Evolutionary conservation across 2,113 vertebrate species (phyloP), one percentile per base, ranked within the genome.

Genomic region (Lagopus muta): DNA sequence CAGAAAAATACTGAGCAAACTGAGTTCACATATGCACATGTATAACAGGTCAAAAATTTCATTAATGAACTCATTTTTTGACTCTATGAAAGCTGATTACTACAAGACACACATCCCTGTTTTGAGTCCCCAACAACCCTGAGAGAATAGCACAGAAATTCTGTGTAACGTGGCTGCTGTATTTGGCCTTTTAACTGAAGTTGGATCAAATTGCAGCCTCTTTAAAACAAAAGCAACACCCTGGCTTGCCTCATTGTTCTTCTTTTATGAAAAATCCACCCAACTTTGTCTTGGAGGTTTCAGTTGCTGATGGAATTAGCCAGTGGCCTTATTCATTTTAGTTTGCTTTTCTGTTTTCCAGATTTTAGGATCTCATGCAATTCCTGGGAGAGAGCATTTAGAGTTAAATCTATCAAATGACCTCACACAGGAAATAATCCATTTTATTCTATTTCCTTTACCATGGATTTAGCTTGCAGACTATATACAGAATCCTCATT

Each of bases 371-470:
- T 86, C 77, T 73, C 61, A 50, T 52, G 45, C 69, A 82, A 57
- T 86, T 88, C 76, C 65, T 30, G 43, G 82, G 85, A 90, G 91
- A 94, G 10, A 67, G 24, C 18, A 77, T 86, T 94, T 94, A 86
- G 76, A 91, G 60, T 17, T 58, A 91, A 94, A 90, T 58, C 85
- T 89, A 62, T 82, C 54, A 86, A 95, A 82, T 78, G 28, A 57
- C 80, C 85, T 92, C 65, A 95, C 82, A 74, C 27, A 91, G 85
- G 80, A 95, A 79, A 95, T 85, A 90, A 92, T 95, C 83, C 38
- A 67, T 90, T 95, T 94, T 81, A 89, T 95, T 96, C 18, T 52
- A 79, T 92, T 94, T 88, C 62, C 38, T 83, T 91, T 86, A 58
- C 50, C 30, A 34, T 24, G 62, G 85, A 73, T 93, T 94, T 89